phyloP scores from a whole-genome alignment of 1,140 invertebrate genomes.

The Lepeophtheirus salmonis region DNA sequence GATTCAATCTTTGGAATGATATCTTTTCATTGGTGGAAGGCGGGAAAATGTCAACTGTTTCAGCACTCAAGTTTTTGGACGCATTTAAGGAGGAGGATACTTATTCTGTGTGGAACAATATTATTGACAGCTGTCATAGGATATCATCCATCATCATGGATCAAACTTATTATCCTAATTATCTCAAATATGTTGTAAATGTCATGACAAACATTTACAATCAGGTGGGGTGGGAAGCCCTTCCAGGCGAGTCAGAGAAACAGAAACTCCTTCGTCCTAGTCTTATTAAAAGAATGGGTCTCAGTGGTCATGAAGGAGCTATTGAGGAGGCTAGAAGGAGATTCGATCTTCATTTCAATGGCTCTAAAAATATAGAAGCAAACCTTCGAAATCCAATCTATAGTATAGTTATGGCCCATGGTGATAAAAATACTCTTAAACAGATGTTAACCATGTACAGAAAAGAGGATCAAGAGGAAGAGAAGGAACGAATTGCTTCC shows the following conservation, averaged over 20 bases:
- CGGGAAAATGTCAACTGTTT: conserved; percentile 55
- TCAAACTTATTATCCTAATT: not conserved
- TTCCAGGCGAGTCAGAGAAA: not conserved
- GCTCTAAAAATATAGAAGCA: conserved; percentile 46
- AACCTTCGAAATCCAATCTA: conserved; percentile 75
- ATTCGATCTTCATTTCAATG: conserved; percentile 46
- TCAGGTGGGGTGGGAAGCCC: conserved; percentile 6
- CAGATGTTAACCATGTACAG: conserved; percentile 42
- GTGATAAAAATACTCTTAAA: conserved; percentile 33
- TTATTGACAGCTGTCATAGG: conserved; percentile 54
- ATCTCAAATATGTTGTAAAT: conserved; percentile 2
- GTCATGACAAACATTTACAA: not conserved
- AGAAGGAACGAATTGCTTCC: conserved; percentile 67
- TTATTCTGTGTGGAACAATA: conserved; percentile 76
- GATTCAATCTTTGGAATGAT: conserved; percentile 74
- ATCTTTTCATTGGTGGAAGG: conserved; percentile 43
- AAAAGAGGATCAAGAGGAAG: conserved; percentile 67
- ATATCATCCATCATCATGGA: conserved; percentile 27
- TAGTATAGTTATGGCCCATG: conserved; percentile 48
- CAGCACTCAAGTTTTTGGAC: conserved; percentile 48
- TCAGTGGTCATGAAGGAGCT: not conserved
- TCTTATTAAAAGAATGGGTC: not conserved
- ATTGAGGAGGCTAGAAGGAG: conserved; percentile 40
- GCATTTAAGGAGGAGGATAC: conserved; percentile 68
- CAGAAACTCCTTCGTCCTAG: conserved; percentile 34